Conservation (phyloP, 2,797 vertebrate species). For the Ptychobarbus kaznakovi region DNA sequence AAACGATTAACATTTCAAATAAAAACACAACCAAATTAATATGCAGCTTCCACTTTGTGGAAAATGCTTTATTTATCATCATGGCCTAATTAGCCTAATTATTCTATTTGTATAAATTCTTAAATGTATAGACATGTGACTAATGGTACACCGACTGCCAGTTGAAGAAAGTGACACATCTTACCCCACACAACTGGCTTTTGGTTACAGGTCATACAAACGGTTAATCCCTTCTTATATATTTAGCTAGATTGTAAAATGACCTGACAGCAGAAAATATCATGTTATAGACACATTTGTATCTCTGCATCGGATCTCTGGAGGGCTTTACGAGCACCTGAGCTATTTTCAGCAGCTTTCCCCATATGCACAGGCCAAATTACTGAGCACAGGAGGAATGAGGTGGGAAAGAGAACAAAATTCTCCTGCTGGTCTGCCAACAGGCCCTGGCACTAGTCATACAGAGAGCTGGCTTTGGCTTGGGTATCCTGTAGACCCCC, state of each 20-base stretch:
- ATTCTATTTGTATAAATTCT: neutral
- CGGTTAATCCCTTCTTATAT: slow-evolving; percentile 22
- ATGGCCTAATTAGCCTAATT: neutral
- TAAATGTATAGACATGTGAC: neutral
- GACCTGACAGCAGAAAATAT: slow-evolving; percentile 48
- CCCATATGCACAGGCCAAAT: slow-evolving; percentile 57
- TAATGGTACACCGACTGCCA: neutral
- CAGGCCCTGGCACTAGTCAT: slow-evolving; percentile 44
- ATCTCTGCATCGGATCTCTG: slow-evolving; percentile 50
- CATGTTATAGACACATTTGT: slow-evolving; percentile 43
- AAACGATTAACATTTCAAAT: neutral
- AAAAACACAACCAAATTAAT: neutral
- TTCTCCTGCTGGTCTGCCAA: slow-evolving; percentile 54
- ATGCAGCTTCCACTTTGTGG: neutral
- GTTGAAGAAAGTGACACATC: neutral
- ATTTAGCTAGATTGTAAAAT: slow-evolving; percentile 40
- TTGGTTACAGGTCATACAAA: neutral
- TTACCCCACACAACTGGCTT: neutral
- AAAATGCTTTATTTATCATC: neutral
- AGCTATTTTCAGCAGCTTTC: slow-evolving; percentile 58
- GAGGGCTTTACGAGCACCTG: slow-evolving; percentile 47
- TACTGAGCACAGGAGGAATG: slow-evolving; percentile 55
- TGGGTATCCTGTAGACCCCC: slow-evolving; percentile 27
- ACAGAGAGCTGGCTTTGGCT: slow-evolving; percentile 33
- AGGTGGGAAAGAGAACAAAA: slow-evolving; percentile 55